Evolutionary conservation across 2,797 vertebrate genomes (phyloP).

Genomic region (Pseudomugil tenellus): DNA sequence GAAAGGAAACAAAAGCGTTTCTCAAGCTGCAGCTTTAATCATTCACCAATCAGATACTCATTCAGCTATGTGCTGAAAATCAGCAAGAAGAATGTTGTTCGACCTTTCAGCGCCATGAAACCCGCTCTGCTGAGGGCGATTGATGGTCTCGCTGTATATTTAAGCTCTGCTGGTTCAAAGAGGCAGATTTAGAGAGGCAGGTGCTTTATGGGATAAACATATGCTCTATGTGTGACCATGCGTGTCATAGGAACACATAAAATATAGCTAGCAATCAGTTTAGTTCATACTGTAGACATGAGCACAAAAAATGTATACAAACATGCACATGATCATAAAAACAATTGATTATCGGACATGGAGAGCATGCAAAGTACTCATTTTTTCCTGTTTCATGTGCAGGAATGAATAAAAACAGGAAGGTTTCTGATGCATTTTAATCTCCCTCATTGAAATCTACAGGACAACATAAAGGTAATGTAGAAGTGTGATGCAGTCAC

Average conservation of each 20-base stretch:
- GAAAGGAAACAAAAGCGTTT: background rate
- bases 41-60: background rate
- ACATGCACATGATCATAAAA: too few species aligned
- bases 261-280: background rate
- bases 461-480: constrained; percentile 29
- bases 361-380: too few species aligned
- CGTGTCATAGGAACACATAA: background rate
- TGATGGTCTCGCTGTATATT: constrained; percentile 25
- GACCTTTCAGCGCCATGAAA: constrained; percentile 7
- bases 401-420: background rate
- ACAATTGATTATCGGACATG: too few species aligned
- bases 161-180: constrained; percentile 34
- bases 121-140: constrained; percentile 3
- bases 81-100: constrained; percentile 11
- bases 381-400: too few species aligned
- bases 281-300: background rate
- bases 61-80: background rate
- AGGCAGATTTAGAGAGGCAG: constrained; percentile 26
- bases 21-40: background rate
- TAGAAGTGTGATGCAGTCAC: constrained; percentile 35
- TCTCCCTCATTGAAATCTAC: background rate
- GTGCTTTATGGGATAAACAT: constrained; percentile 29
- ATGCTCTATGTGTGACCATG: constrained; percentile 14
- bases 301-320: too few species aligned
- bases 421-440: constrained; percentile 13